Base-by-base conservation (phyloP, 1,140 invertebrate genomes). In the Heliconius eleuchia region DNA sequence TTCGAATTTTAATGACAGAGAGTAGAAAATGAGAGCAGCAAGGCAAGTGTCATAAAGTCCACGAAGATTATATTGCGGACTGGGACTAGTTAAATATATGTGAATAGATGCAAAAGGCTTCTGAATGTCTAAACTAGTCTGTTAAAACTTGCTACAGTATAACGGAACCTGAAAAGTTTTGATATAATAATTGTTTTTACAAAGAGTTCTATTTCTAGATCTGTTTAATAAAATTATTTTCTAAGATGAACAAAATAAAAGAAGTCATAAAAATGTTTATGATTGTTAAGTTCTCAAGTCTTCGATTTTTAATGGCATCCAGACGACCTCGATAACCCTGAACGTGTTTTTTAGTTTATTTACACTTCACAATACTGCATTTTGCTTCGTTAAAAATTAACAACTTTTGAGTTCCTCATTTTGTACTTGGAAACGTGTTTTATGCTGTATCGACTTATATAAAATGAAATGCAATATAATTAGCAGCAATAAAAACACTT, bases 331-430 rank as follows among this genome's bases (percentile, higher is more conserved):
- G 82, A 79, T 77, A 81, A 81, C 78, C 72, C 73, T 76, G 79
- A 85, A 83, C 84, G 75, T 60, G 80, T 84, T 84, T 84, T 81
- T 73, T 75, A 77, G 78, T 82, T 82, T 82, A 78, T 81, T 83
- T 78, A 74, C 66, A 71, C 70, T 83, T 79, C 76, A 78, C 60
- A 70, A 79, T 52, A 79, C 34, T 75, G 73, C 78, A 79, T 37
- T 71, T 78, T 75, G 50, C 80, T 76, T 73, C 76, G 77, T 82
- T 82, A 78, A 84, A 84, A 75, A 79, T 79, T 75, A 82, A 79
- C 80, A 76, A 79, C 73, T 76, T 80, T 80, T 57, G 46, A 73
- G 52, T 80, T 80, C 50, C 27, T 72, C 42, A 73, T 76, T 80
- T 80, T 80, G 37, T 66, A 37, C 46, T 74, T 19, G 37, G 16